Conservation (phyloP, 2,888 invertebrate species). For the Lycocerus yunnanus region DNA sequence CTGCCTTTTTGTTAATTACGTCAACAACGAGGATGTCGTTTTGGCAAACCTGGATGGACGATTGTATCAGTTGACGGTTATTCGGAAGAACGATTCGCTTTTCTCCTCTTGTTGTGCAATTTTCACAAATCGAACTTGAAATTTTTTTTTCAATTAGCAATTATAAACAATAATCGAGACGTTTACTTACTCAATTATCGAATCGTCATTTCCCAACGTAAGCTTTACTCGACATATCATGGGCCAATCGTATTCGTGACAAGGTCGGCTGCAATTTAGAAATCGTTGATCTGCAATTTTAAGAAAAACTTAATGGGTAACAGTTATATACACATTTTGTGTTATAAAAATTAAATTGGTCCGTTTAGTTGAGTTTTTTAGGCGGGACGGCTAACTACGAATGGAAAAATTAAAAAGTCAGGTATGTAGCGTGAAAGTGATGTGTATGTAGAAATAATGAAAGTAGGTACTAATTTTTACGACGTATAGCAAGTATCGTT, state of each 20-base stretch:
- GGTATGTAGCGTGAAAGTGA: not conserved
- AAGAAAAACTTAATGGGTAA: not conserved
- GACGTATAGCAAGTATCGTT: not conserved
- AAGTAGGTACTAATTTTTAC: not conserved
- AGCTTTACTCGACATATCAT: conserved; percentile 80
- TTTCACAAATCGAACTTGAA: not conserved
- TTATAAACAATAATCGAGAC: not conserved
- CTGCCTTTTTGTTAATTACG: conserved; percentile 71
- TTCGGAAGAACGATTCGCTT: not conserved
- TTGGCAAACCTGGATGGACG: conserved; percentile 60
- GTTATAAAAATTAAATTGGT: too few species aligned
- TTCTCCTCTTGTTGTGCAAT: conserved; percentile 2
- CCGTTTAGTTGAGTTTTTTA: too few species aligned
- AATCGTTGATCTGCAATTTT: conserved; percentile 67
- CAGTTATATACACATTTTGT: too few species aligned
- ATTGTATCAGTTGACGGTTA: not conserved
- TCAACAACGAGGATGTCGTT: conserved; percentile 76
- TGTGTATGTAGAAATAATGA: not conserved
- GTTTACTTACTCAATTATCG: conserved; percentile 67
- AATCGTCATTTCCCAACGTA: conserved; percentile 73
- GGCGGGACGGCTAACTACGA: too few species aligned
- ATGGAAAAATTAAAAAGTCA: not conserved
- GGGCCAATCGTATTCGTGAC: conserved; percentile 76
- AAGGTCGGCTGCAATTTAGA: conserved; percentile 76
- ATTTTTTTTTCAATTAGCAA: not conserved